phyloP scores from a whole-genome alignment of 2,797 vertebrate species.

The Cossypha dichroa region DNA sequence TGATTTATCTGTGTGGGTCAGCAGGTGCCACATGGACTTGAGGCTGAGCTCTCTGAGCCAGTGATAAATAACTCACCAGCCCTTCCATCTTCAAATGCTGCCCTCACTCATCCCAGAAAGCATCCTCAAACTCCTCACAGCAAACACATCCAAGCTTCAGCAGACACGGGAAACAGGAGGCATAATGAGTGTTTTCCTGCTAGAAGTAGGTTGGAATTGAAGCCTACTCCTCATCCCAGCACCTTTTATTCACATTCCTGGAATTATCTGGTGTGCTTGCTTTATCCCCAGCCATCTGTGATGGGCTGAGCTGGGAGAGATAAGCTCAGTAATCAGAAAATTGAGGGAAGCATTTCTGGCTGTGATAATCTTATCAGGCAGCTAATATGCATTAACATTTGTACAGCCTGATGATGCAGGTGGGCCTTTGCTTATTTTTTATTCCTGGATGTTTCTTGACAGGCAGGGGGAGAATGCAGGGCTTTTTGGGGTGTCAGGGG shows the following conservation, averaged over 20 bases:
- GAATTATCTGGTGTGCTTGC: conserved; percentile 52
- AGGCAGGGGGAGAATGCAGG: background rate
- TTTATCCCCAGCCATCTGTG: conserved; percentile 72
- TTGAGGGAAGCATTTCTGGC: conserved; percentile 73
- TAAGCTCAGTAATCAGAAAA: conserved; percentile 76
- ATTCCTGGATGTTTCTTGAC: background rate
- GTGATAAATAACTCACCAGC: conserved; percentile 33
- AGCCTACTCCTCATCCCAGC: background rate
- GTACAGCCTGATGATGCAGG: conserved; percentile 41
- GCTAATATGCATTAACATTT: conserved; percentile 67
- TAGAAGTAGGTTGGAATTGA: conserved; percentile 41
- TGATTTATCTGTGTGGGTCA: conserved; percentile 29
- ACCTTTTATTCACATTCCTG: conserved; percentile 64
- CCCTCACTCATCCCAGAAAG: background rate
- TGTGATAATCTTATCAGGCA: conserved; percentile 73
- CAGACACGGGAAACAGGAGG: background rate
- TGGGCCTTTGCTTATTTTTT: conserved; percentile 12
- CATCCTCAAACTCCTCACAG: background rate
- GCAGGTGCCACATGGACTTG: conserved; percentile 21
- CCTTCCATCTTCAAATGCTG: background rate
- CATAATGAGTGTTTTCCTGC: conserved; percentile 51
- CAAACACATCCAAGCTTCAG: conserved; percentile 48
- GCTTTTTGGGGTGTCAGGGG: background rate
- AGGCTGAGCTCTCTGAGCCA: conserved; percentile 20
- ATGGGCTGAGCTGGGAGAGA: conserved; percentile 66